Evolutionary conservation across 2,888 invertebrate genomes (phyloP), one percentile per base, ranked within the genome.

Genomic region (Polia nebulosa): DNA sequence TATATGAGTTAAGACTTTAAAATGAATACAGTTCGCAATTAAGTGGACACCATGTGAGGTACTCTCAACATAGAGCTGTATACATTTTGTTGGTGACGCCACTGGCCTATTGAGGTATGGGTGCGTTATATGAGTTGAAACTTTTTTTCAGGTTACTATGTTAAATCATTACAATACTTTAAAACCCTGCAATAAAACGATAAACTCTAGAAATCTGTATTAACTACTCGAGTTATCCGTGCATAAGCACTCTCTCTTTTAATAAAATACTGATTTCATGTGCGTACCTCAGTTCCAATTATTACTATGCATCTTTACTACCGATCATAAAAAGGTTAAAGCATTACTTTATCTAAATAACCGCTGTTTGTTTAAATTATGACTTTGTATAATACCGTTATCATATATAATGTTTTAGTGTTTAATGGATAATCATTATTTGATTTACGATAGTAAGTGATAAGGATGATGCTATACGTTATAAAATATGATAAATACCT

Each of bases 171-270:
- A 27, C 49, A 56, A 51, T 60, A 51, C 44, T 13, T 27, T 61
- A n/a, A 56, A 69, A 57, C 51, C 39, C 15, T 1, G 27, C 15
- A 5, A 29, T 55, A 44, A 64, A 59, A 39, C 6, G 20, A 72
- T 64, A 36, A 63, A 29, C 0, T 15, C 7, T 39, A 44, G 0
- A 47, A 66, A 59, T 71, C 58, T 41, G 13, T 4, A 55, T 49
- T 25, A 52, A 39, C 20, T 47, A 72, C 52, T 62, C 9, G 9
- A 47, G n/a, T 58, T 70, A 69, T 56, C n/a, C 44, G 25, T 36
- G 51, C 13, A 49, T 11, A 20, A 45, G 6, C 57, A 62, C 61
- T 34, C 27, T 36, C n/a, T 34, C 22, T 39, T 59, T 70, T 52
- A 36, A 60, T 32, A 27, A 56, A 61, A 69, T 25, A 11, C 17